Evolutionary conservation across 2,113 vertebrate species (phyloP).

Genomic region (Raja brachyura): DNA sequence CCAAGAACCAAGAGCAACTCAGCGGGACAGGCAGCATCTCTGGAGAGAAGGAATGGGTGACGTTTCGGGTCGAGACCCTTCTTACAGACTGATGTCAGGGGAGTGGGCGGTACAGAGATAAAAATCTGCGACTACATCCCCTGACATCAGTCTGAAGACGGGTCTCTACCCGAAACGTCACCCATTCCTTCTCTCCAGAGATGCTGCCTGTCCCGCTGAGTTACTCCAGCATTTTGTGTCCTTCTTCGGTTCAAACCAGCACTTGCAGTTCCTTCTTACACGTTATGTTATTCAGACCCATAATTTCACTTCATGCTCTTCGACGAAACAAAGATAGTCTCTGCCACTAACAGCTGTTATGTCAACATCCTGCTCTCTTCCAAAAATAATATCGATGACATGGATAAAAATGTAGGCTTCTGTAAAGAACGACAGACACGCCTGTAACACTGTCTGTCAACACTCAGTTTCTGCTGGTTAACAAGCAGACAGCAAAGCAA

Average conservation of each 20-base stretch:
- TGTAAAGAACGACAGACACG: too few species aligned
- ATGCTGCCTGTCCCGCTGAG: too few species aligned
- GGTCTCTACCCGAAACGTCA: too few species aligned
- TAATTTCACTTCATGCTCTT: not conserved
- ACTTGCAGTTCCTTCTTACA: not conserved
- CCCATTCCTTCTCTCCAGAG: too few species aligned
- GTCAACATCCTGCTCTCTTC: not conserved
- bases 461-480: not conserved
- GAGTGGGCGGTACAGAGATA: too few species aligned
- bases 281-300: not conserved
- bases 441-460: not conserved
- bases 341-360: not conserved
- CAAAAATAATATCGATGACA: not conserved
- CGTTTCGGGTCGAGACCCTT: too few species aligned
- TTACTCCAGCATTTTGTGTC: not conserved
- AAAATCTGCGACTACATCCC: too few species aligned
- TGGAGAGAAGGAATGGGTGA: not conserved
- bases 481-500: not conserved
- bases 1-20: too few species aligned
- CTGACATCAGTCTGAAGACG: too few species aligned
- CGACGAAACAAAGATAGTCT: not conserved
- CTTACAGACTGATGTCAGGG: too few species aligned
- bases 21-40: not conserved
- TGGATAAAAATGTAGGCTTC: not conserved
- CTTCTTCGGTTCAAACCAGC: not conserved